A percentile compares a stretch with the other conserved stretches of the same genome.
These are phyloP conservation scores for Esperia sulphurella DNA, from an alignment of 2,888 invertebrate genomes.

Conservation along the genomic window DNA sequence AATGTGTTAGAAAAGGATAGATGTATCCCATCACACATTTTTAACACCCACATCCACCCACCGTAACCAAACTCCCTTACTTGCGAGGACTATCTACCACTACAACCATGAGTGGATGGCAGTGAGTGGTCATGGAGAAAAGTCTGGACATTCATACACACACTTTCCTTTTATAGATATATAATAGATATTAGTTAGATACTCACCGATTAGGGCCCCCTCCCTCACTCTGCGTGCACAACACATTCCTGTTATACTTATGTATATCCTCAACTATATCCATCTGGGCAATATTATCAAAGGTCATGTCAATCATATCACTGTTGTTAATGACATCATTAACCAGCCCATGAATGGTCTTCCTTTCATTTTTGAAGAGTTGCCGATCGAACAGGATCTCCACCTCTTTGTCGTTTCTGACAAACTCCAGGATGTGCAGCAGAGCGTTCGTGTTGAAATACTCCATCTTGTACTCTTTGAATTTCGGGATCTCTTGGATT, in stretches of 20 bases:
- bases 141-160: too few species aligned
- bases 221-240: constrained; percentile 40
- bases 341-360: constrained; percentile 29
- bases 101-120: too few species aligned
- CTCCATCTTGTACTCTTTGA: constrained; percentile 3
- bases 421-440: constrained; percentile 39
- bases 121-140: too few species aligned
- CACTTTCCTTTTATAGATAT: too few species aligned
- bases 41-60: too few species aligned
- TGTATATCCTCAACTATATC: constrained; percentile 33
- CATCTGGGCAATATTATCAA: constrained; percentile 18
- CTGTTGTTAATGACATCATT: constrained; percentile 21
- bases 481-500: constrained; percentile 1
- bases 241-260: constrained; percentile 28
- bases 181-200: not conserved
- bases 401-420: constrained; percentile 37
- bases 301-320: constrained; percentile 9
- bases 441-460: constrained; percentile 35
- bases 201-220: constrained; percentile 31
- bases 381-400: constrained; percentile 38
- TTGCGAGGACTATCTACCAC: too few species aligned
- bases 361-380: constrained; percentile 31
- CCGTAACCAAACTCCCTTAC: too few species aligned
- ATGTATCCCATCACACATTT: too few species aligned
- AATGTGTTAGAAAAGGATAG: too few species aligned